phyloP scores from a whole-genome alignment of 2,113 vertebrate species.

The Rhinoderma darwinii region DNA sequence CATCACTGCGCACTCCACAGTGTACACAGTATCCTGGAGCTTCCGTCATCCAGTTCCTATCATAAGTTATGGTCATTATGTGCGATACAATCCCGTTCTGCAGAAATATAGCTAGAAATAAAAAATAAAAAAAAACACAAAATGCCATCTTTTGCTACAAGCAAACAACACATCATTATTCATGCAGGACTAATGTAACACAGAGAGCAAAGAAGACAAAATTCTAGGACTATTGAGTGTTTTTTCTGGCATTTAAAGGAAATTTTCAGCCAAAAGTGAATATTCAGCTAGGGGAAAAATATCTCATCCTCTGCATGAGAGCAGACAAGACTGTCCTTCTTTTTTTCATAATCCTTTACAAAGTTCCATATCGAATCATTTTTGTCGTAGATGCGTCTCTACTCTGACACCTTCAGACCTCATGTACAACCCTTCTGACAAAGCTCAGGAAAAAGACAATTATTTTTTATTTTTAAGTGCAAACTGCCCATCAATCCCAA shows the following conservation, averaged over 20 bases:
- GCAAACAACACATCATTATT: not conserved
- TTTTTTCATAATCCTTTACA: too few relatives aligned
- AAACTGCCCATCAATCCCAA: too few relatives aligned
- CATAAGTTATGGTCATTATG: not conserved
- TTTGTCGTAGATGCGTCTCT: too few relatives aligned
- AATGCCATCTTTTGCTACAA: not conserved
- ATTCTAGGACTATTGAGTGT: not conserved
- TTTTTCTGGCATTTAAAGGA: constrained; percentile 5
- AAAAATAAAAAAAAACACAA: not conserved
- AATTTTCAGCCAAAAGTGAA: constrained; percentile 20
- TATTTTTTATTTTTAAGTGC: too few relatives aligned
- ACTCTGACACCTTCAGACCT: too few relatives aligned
- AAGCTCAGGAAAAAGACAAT: too few relatives aligned
- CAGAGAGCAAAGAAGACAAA: not conserved
- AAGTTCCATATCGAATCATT: too few relatives aligned
- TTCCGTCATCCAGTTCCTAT: not conserved
- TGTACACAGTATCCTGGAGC: constrained; percentile 1
- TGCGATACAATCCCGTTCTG: not conserved
- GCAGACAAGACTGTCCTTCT: not conserved
- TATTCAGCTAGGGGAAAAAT: constrained; percentile 11
- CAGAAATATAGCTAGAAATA: not conserved
- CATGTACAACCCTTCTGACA: too few relatives aligned
- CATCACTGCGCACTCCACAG: not conserved
- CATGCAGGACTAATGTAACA: constrained; percentile 11
- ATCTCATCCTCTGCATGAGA: not conserved